Evolutionary conservation across 1,140 invertebrate genomes (phyloP).

Genomic region (Drosophila sproati): DNA sequence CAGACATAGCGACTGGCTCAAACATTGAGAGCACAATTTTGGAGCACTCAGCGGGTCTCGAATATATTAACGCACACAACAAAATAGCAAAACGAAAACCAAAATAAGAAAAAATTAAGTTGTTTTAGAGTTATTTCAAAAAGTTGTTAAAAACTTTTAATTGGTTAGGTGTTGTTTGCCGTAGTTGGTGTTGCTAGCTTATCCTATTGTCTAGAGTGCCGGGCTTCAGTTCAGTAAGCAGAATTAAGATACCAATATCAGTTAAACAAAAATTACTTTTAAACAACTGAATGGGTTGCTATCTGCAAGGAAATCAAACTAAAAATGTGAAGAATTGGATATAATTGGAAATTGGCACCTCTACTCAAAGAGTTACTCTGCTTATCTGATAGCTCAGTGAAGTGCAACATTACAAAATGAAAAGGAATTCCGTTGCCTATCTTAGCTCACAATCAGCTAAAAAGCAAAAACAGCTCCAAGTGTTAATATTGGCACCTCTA

Average conservation of each 20-base stretch:
- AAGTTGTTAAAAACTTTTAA: slow-evolving; percentile 66
- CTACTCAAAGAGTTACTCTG: neutral
- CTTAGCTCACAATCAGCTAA: too few relatives aligned
- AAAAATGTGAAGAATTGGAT: too few relatives aligned
- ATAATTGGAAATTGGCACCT: neutral
- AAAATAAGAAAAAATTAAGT: slow-evolving; percentile 52
- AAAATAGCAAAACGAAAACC: neutral
- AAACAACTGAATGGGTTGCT: neutral
- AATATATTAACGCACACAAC: slow-evolving; percentile 39
- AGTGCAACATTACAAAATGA: neutral
- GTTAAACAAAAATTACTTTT: neutral
- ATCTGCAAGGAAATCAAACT: neutral
- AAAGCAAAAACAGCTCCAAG: too few relatives aligned
- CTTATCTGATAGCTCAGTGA: neutral
- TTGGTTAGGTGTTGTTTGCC: slow-evolving; percentile 62
- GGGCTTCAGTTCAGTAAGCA: slow-evolving; percentile 8
- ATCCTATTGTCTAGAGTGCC: slow-evolving; percentile 27
- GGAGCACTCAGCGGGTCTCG: slow-evolving; percentile 32
- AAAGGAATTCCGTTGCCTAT: neutral
- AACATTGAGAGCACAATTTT: slow-evolving; percentile 41
- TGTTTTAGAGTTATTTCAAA: slow-evolving; percentile 68
- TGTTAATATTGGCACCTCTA: too few relatives aligned
- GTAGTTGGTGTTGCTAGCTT: slow-evolving; percentile 20
- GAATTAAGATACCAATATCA: neutral
- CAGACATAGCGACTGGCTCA: neutral